phyloP scores from a whole-genome alignment of 1,140 invertebrate species.

The Amphibalanus amphitrite region DNA sequence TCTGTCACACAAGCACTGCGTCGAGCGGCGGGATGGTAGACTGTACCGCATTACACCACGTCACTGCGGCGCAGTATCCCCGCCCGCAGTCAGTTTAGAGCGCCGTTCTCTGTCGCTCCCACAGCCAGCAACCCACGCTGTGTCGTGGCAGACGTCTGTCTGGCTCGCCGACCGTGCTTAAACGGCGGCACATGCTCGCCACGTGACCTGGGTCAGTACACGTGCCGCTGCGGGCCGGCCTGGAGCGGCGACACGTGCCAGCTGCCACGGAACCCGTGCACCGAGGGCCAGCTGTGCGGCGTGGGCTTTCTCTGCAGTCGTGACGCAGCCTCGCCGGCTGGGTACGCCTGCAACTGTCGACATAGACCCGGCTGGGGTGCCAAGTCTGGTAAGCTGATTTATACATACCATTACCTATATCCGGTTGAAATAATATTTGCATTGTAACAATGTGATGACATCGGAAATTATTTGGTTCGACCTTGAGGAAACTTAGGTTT shows the following conservation, averaged over 20 bases:
- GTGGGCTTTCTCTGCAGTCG: background rate
- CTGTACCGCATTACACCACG: too few species aligned
- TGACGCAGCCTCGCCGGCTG: background rate
- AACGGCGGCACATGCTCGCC: constrained; percentile 75
- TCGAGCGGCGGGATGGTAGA: too few species aligned
- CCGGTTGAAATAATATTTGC: too few species aligned
- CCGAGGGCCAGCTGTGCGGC: constrained; percentile 65
- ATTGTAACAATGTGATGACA: too few species aligned
- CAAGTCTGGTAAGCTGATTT: background rate
- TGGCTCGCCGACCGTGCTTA: constrained; percentile 54
- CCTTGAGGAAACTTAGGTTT: too few species aligned
- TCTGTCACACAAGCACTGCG: too few species aligned
- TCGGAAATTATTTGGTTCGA: too few species aligned
- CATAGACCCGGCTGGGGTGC: background rate
- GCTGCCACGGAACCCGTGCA: constrained; percentile 19
- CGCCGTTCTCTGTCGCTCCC: too few species aligned
- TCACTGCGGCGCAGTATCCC: too few species aligned
- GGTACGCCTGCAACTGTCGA: background rate
- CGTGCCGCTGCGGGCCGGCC: constrained; percentile 72
- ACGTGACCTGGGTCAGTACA: constrained; percentile 43
- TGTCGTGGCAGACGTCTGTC: constrained; percentile 72
- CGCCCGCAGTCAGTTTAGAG: too few species aligned
- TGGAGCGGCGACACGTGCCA: constrained; percentile 66
- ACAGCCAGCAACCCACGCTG: constrained; percentile 34
- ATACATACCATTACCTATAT: too few species aligned